Percentiles rank a stretch among this genome's conserved stretches.
Conservation (phyloP, 2,113 vertebrate species). For the Actinemys pallida region DNA sequence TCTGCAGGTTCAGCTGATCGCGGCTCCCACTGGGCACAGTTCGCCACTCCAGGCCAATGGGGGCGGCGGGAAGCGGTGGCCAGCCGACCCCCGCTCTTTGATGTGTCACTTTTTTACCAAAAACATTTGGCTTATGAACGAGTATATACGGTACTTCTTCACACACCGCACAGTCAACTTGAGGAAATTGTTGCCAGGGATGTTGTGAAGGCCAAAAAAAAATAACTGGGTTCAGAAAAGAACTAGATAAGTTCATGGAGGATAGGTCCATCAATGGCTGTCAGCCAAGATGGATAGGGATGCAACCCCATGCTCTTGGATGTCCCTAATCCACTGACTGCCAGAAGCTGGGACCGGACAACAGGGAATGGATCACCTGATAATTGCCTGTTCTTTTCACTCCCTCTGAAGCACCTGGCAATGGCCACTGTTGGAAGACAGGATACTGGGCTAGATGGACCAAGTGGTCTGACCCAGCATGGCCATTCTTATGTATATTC, state of each 20-base stretch:
- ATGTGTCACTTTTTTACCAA: no score
- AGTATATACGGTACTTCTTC: not conserved
- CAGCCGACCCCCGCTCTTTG: no score
- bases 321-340: not conserved
- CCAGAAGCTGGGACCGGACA: not conserved
- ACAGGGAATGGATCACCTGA: not conserved
- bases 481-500: not conserved
- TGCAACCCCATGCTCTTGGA: not conserved
- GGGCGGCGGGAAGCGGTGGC: no score
- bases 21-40: no score
- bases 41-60: no score
- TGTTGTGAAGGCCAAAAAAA: not conserved
- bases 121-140: no score
- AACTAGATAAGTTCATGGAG: not conserved
- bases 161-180: not conserved
- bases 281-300: not conserved
- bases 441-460: not conserved
- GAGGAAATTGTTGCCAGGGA: not conserved
- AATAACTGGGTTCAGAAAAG: not conserved
- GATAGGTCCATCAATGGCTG: not conserved
- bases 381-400: not conserved
- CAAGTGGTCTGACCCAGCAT: not conserved
- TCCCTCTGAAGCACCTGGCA: not conserved
- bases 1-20: no score
- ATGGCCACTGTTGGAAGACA: not conserved